Evolutionary conservation across 2,888 invertebrate species (phyloP).

Genomic region (Nephrotoma flavescens): DNA sequence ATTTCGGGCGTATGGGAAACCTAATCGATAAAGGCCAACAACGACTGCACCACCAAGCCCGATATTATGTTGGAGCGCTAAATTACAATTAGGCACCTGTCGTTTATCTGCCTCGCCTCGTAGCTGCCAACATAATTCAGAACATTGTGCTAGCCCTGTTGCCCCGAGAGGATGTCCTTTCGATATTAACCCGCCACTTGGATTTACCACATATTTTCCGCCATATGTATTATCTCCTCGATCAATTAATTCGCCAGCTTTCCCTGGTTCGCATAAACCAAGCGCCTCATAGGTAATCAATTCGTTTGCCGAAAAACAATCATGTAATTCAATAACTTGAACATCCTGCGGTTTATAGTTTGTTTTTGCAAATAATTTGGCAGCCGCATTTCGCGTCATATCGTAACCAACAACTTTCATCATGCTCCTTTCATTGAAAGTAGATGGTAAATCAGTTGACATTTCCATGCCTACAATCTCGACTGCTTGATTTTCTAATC

Average conservation of each 20-base stretch:
- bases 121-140: constrained; percentile 36
- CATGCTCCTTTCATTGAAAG: constrained; percentile 47
- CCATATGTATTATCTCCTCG: constrained; percentile 93
- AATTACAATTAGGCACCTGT: constrained; percentile 50
- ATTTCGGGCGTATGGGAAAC: constrained; percentile 48
- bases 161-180: constrained; percentile 98
- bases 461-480: constrained; percentile 96
- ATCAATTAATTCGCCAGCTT: constrained; percentile 86
- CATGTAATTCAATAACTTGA: constrained; percentile 91
- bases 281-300: constrained; percentile 94
- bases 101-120: constrained; percentile 65
- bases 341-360: constrained; percentile 65
- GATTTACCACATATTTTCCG: constrained; percentile 94
- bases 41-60: constrained; percentile 94
- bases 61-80: constrained; percentile 92
- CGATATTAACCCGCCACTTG: constrained; percentile 96
- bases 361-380: constrained; percentile 58
- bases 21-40: constrained; percentile 74
- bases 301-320: constrained; percentile 97
- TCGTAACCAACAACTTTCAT: constrained; percentile 64
- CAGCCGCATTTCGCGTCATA: constrained; percentile 76
- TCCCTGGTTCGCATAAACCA: constrained; percentile 76
- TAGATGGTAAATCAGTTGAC: constrained; percentile 78
- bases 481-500: constrained; percentile 76
- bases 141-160: constrained; percentile 82